phyloP scores from a whole-genome alignment of 2,888 invertebrate species.

The Diploptera punctata region DNA sequence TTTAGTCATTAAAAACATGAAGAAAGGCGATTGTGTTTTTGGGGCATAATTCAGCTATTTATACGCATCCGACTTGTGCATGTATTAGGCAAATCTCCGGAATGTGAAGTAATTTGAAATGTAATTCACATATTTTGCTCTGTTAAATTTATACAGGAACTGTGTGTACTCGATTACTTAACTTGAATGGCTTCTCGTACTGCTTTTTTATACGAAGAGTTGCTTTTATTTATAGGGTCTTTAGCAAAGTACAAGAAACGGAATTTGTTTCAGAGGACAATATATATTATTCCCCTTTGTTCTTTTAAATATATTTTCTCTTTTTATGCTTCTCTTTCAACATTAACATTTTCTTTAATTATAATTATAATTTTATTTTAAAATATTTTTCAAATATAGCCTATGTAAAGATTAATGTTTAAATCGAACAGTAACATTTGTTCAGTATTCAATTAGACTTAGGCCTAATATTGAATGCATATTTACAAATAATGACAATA shows the following conservation, averaged over 20 bases:
- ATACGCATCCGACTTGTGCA: too few relatives aligned
- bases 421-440: too few relatives aligned
- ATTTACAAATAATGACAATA: too few relatives aligned
- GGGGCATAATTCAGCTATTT: too few relatives aligned
- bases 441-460: too few relatives aligned
- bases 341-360: not conserved
- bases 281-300: conserved; percentile 27
- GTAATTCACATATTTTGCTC: not conserved
- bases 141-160: not conserved
- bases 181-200: conserved; percentile 11
- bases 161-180: conserved; percentile 19
- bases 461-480: too few relatives aligned
- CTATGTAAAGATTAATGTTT: too few relatives aligned
- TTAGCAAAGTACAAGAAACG: conserved; percentile 22
- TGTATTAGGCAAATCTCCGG: too few relatives aligned
- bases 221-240: conserved; percentile 25
- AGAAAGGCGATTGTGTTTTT: too few relatives aligned
- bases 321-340: not conserved
- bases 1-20: too few relatives aligned
- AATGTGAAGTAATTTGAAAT: not conserved
- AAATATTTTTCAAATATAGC: too few relatives aligned
- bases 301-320: conserved; percentile 10
- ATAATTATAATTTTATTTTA: too few relatives aligned
- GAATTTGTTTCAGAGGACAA: conserved; percentile 23
- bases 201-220: not conserved